Conservation (phyloP, 2,888 invertebrate genomes). For the Machimus atricapillus region DNA sequence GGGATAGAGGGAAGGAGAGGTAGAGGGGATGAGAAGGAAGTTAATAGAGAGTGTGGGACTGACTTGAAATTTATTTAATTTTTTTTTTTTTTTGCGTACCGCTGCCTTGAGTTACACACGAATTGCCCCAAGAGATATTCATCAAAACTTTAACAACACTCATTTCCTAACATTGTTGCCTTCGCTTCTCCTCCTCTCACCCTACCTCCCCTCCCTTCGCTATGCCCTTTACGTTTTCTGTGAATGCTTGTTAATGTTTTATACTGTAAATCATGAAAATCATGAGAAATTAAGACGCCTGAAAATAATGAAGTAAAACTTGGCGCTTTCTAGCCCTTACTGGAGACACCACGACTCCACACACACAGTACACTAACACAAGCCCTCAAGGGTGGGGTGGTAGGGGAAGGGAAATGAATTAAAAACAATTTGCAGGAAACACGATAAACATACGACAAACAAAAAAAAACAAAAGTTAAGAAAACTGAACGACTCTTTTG, state of each 20-base stretch:
- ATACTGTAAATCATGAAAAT: constrained; percentile 20
- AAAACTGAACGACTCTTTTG: not conserved
- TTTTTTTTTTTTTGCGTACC: not conserved
- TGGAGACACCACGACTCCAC: not conserved
- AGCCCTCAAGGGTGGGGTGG: not conserved
- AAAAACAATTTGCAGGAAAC: constrained; percentile 25
- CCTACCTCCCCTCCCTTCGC: not conserved
- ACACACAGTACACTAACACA: not conserved
- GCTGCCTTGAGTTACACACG: not conserved
- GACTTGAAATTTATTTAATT: not conserved
- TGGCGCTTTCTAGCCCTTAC: not conserved
- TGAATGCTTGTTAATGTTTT: constrained; percentile 2
- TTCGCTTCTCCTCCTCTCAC: not conserved
- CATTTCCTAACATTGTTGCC: not conserved
- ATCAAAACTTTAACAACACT: not conserved
- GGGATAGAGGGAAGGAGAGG: no score
- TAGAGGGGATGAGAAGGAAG: not conserved
- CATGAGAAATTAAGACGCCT: constrained; percentile 21
- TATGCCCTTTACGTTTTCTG: not conserved
- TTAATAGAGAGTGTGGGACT: not conserved
- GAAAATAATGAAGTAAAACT: not conserved
- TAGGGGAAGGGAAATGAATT: not conserved
- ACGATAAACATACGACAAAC: not conserved
- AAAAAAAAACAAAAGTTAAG: not conserved
- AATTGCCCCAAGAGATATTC: not conserved